Evolutionary conservation across 2,888 invertebrate genomes (phyloP).

Genomic region (Eretmocerus hayati): DNA sequence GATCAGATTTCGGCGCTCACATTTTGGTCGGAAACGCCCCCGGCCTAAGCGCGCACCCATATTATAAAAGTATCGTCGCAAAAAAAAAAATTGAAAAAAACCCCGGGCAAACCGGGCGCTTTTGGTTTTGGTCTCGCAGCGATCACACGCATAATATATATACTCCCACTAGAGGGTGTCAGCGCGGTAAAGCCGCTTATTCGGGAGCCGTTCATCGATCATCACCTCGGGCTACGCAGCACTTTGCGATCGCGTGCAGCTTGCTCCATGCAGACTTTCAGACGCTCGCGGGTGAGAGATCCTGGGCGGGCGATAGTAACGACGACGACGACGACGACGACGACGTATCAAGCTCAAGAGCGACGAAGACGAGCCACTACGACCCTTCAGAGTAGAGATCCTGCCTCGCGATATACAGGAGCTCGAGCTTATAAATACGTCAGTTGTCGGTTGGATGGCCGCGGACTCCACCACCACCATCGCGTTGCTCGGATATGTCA

Average conservation of each 20-base stretch:
- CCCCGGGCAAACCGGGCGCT: neutral
- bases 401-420: constrained; percentile 11
- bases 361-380: constrained; percentile 15
- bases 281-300: constrained; percentile 11
- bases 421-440: neutral
- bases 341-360: constrained; percentile 4
- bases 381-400: constrained; percentile 17
- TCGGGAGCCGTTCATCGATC: constrained; percentile 19
- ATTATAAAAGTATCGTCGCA: no score
- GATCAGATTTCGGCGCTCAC: constrained; percentile 15
- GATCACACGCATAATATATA: neutral
- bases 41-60: no score
- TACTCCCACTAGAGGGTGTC: no score
- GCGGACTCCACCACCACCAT: no score
- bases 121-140: neutral
- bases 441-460: no score
- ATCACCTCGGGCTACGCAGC: constrained; percentile 8
- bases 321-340: neutral
- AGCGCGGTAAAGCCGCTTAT: neutral
- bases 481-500: constrained; percentile 34
- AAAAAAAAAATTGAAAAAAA: neutral
- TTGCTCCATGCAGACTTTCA: no score
- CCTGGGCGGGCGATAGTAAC: constrained; percentile 10
- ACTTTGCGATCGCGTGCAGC: neutral
- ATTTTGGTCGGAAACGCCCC: constrained; percentile 13